Evolutionary conservation across 2,113 vertebrate species (phyloP).

Genomic region (Sylvicapra grimmia): DNA sequence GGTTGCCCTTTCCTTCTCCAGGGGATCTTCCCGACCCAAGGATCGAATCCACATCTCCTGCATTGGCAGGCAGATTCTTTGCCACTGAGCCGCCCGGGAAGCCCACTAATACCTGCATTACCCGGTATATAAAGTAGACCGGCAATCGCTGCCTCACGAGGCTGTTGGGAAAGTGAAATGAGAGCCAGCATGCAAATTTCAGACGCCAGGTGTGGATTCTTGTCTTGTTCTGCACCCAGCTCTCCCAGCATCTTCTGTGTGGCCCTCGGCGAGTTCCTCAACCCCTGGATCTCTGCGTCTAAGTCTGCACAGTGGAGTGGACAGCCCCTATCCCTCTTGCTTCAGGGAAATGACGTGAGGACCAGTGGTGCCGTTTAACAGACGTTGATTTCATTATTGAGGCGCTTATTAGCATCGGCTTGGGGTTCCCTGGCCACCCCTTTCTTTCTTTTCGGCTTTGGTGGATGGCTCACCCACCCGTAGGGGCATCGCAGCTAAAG

Average conservation of each 20-base stretch:
- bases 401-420: background rate
- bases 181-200: background rate
- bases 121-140: background rate
- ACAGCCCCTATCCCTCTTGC: background rate
- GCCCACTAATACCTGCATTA: background rate
- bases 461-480: background rate
- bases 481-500: background rate
- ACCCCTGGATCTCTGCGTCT: background rate
- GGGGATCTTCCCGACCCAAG: background rate
- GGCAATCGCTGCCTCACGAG: background rate
- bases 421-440: background rate
- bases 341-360: background rate
- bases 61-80: background rate
- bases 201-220: background rate
- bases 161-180: background rate
- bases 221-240: background rate
- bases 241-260: background rate
- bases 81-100: background rate
- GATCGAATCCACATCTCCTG: background rate
- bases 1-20: background rate
- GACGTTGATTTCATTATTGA: background rate
- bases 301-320: background rate
- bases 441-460: background rate
- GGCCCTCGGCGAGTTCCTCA: background rate
- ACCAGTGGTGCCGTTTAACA: background rate